Evolutionary conservation across 2,888 invertebrate genomes (phyloP), one percentile per base, ranked within the genome.

Genomic region (Drosophila algonquin): DNA sequence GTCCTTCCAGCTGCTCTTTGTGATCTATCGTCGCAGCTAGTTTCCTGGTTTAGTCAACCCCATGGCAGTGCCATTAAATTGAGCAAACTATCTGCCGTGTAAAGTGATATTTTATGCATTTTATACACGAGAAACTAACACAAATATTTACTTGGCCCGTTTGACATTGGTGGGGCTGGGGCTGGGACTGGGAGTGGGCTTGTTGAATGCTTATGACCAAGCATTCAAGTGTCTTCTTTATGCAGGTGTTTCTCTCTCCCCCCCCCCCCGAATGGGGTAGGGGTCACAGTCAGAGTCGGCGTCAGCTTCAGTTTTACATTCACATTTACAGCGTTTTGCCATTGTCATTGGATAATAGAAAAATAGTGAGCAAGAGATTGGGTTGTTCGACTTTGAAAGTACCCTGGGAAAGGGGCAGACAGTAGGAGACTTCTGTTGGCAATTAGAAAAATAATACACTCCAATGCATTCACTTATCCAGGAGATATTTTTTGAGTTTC

Each of bases 271-370:
- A 21, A 21, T 3, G 3, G 14, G 18, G 12, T 24, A 45, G 65
- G 61, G 75, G 62, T 69, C 47, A 67, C 54, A 40, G 53, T 46
- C 60, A 45, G 58, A 61, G 21, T 21, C 21, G 1, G 18, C 1
- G 59, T 46, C 64, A 24, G 48, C 54, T 44, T 32, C 69, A 50
- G 65, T 45, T 69, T 67, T 67, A 67, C 65, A 67, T 69, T 67
- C 70, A 67, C 65, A 67, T 67, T 40, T 67, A 35, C 70, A 67
- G 65, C 65, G 73, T 78, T 78, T 80, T 67, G 67, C 70, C 58
- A 58, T 70, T 83, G 81, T 83, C 81, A 81, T 83, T 86, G 81
- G 80, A 80, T 80, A 75, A 75, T 47, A 82, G 27, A 73, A 50
- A 54, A 73, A 72, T 52, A 6, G 44, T n/a, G 35, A 50, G n/a